Evolutionary conservation across 2,888 invertebrate species (phyloP), one percentile per base, ranked within the genome.

Genomic region (Melieria picta): DNA sequence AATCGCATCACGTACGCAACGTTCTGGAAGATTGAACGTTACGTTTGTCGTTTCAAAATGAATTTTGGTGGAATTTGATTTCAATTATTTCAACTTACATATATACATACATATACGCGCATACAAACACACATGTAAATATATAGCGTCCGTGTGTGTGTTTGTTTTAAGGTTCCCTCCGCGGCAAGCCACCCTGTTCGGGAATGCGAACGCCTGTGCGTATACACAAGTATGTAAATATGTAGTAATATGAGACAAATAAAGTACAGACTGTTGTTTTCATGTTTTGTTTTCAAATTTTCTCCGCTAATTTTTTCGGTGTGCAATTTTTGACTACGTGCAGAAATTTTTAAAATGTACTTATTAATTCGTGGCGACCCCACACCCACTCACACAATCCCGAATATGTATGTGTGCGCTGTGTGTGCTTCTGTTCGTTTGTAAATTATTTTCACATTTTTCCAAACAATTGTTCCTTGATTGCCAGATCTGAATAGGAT

Each of bases 1-100:
- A 84, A 81, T 82, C 83, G 80, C 79, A 81, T 82, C 83, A 83
- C 84, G 83, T 83, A 80, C 79, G 77, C 79, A 79, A 79, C 80
- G 83, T 83, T 83, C 83, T 84, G 81, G 81, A 84, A 83, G 84
- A 83, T 83, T 83, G 84, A 84, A 82, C 82, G 81, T 80, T 83
- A 82, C 82, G 83, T 84, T 83, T 82, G 82, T 82, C 80, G 84
- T 80, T 80, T 82, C 80, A 79, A 81, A 84, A 83, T 84, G 79
- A 82, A 80, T 78, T 83, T 83, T 79, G 45, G 13, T 30, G 45
- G 61, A 61, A 61, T 61, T 61, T 61, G 61, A 61, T 61, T 61
- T 61, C n/a, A 45, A 61, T 61, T 61, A 45, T 42, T 30, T 46
- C 45, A 45, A 5, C n/a, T 61, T 61, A 16, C 16, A 16, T 16